Conservation (phyloP, 2,113 vertebrate genomes). For the Ctenodactylus gundi region DNA sequence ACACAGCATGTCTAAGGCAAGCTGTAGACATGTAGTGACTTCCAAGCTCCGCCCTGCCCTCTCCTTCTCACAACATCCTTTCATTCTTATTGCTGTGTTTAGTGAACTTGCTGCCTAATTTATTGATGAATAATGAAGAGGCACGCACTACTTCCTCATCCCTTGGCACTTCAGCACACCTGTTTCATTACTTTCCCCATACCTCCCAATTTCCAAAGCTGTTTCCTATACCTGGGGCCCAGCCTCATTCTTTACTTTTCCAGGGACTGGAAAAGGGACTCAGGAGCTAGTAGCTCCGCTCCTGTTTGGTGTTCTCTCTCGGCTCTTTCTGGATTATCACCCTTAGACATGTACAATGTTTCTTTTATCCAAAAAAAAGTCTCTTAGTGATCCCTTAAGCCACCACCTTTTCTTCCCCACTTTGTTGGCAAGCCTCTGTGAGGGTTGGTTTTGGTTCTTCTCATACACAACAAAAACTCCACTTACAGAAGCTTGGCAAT, state of each 20-base stretch:
- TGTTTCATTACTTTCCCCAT: not conserved
- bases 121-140: not conserved
- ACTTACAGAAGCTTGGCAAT: too few species aligned
- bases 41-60: not conserved
- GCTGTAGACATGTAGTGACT: not conserved
- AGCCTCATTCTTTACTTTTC: not conserved
- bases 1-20: not conserved
- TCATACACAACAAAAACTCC: too few species aligned
- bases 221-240: not conserved
- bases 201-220: not conserved
- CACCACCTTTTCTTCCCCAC: not conserved
- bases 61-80: not conserved
- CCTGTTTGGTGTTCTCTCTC: not conserved
- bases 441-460: too few species aligned
- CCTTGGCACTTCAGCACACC: not conserved
- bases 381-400: not conserved
- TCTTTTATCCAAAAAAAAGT: slow-evolving; percentile 16
- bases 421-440: not conserved
- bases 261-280: too few species aligned
- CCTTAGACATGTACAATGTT: not conserved
- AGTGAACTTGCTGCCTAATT: not conserved
- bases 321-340: not conserved
- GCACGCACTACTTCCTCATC: not conserved
- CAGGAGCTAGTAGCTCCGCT: not conserved
- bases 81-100: not conserved